A percentile compares a stretch with the other conserved stretches of the same genome.
Evolutionary conservation across 2,797 vertebrate species (phyloP).

Genomic region (Mormyrus proboscirostris): DNA sequence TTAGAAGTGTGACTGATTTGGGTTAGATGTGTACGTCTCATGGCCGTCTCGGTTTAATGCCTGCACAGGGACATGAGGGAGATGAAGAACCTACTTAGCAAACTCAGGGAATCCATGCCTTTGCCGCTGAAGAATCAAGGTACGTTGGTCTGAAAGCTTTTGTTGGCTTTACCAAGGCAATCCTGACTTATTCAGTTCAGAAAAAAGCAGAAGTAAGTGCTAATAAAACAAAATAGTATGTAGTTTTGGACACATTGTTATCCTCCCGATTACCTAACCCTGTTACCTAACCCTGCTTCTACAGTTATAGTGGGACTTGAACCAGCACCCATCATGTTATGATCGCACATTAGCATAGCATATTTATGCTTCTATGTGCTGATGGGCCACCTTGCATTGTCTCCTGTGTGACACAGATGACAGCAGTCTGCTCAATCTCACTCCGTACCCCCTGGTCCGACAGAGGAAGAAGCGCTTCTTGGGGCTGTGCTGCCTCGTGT

Average conservation of each 20-base stretch:
- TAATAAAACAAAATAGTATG: background rate
- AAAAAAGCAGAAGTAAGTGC: background rate
- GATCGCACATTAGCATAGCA: background rate
- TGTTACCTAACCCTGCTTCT: background rate
- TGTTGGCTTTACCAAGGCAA: background rate
- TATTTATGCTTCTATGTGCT: background rate
- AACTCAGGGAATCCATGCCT: slow-evolving; percentile 99
- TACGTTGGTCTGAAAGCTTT: slow-evolving; percentile 41
- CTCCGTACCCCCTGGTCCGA: slow-evolving; percentile 87
- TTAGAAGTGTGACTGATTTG: background rate
- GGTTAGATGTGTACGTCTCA: background rate
- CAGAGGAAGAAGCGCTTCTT: slow-evolving; percentile 96
- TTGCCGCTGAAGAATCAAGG: slow-evolving; percentile 99
- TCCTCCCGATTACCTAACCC: background rate
- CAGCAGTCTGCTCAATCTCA: slow-evolving; percentile 97
- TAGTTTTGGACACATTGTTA: background rate
- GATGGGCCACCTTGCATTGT: background rate
- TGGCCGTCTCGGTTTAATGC: slow-evolving; percentile 30
- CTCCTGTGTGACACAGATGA: slow-evolving; percentile 71
- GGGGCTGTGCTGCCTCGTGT: slow-evolving; percentile 93
- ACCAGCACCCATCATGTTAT: background rate
- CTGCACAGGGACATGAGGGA: slow-evolving; percentile 88
- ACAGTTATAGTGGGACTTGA: background rate
- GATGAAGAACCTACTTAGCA: slow-evolving; percentile 99
- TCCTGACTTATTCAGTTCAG: background rate